Conservation (phyloP, 2,797 vertebrate species). For the Huso huso region DNA sequence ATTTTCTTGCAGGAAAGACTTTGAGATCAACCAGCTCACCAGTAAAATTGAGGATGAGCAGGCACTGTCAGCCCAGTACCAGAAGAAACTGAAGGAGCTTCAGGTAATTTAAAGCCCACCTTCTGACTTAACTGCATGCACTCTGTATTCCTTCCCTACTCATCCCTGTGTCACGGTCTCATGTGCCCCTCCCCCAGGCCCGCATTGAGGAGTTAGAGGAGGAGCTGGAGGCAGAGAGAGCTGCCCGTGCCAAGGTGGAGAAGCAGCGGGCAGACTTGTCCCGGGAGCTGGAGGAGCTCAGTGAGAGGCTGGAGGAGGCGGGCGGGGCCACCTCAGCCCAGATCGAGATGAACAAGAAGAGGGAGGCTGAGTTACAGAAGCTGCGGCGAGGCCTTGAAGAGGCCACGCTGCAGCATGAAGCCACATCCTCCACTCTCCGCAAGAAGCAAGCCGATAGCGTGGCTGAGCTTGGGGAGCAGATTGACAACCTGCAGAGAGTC, state of each 20-base stretch:
- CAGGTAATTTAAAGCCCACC: conserved; percentile 54
- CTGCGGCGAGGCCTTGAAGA: conserved; percentile 81
- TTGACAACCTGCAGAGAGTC: conserved; percentile 73
- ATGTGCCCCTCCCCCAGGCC: conserved; percentile 51
- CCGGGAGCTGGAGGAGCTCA: conserved; percentile 82
- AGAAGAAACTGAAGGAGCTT: conserved; percentile 85
- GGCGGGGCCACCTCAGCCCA: conserved; percentile 73
- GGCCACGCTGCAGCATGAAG: conserved; percentile 74
- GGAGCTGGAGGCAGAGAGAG: conserved; percentile 75
- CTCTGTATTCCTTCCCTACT: not conserved
- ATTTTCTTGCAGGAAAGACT: conserved; percentile 66
- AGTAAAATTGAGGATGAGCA: conserved; percentile 82
- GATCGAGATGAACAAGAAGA: conserved; percentile 82
- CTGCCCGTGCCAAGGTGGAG: conserved; percentile 72
- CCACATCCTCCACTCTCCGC: conserved; percentile 56
- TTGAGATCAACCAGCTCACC: conserved; percentile 70
- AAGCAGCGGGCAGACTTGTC: conserved; percentile 76
- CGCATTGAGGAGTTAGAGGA: conserved; percentile 85
- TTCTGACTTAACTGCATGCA: not conserved
- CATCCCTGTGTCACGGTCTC: not conserved
- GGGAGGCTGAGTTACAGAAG: conserved; percentile 78
- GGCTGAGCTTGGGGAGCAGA: conserved; percentile 76
- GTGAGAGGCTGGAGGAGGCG: conserved; percentile 81
- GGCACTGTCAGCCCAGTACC: conserved; percentile 61
- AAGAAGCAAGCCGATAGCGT: conserved; percentile 75